Conservation (phyloP, 2,888 invertebrate species). For the Luffia ferchaultella region DNA sequence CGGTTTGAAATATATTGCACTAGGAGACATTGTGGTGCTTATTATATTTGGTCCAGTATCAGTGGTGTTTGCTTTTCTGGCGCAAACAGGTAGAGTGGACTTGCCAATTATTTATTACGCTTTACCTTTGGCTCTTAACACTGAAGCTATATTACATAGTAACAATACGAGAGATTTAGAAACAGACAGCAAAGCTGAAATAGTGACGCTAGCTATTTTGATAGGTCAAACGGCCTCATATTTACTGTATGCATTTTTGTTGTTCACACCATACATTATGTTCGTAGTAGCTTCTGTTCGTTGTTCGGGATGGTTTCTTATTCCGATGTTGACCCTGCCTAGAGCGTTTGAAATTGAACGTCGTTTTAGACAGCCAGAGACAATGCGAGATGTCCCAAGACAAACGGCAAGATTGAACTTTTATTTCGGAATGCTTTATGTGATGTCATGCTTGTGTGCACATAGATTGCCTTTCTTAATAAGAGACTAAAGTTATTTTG, state of each 20-base stretch:
- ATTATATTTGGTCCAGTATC: constrained; percentile 94
- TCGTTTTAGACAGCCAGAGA: constrained; percentile 80
- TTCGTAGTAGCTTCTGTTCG: constrained; percentile 87
- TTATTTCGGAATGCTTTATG: constrained; percentile 89
- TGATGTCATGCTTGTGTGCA: constrained; percentile 80
- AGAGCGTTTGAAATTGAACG: constrained; percentile 91
- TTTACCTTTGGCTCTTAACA: constrained; percentile 91
- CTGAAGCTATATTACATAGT: constrained; percentile 94
- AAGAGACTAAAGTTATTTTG: constrained; percentile 11
- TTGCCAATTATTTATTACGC: constrained; percentile 93
- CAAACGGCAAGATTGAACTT: constrained; percentile 91
- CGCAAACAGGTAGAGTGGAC: constrained; percentile 91
- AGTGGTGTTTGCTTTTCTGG: constrained; percentile 91
- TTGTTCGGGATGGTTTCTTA: constrained; percentile 86
- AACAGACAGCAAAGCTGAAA: constrained; percentile 87
- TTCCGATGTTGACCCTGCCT: constrained; percentile 88
- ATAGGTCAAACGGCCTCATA: constrained; percentile 92
- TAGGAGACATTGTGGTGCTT: constrained; percentile 91
- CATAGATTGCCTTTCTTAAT: constrained; percentile 69
- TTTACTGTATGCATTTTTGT: constrained; percentile 85
- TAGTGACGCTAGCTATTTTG: constrained; percentile 93
- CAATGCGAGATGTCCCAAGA: constrained; percentile 83
- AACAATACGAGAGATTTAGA: constrained; percentile 94
- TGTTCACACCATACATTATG: constrained; percentile 91
- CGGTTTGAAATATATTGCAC: constrained; percentile 93